Percentiles rank a stretch among this genome's conserved stretches.
Conservation (phyloP, 2,888 invertebrate species). For the Camponotus fellah region DNA sequence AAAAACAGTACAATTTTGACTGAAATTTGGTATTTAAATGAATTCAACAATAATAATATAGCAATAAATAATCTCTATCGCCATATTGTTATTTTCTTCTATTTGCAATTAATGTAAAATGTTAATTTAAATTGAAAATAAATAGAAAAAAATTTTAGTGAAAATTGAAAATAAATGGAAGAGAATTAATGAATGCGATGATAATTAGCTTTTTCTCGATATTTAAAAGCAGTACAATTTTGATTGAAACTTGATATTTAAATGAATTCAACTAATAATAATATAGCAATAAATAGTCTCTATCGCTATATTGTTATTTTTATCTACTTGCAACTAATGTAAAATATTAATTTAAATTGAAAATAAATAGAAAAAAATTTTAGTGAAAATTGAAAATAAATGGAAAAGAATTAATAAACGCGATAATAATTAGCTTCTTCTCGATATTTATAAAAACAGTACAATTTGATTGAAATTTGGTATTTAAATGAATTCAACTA, state of each 20-base stretch:
- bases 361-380: too few relatives aligned
- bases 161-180: not conserved
- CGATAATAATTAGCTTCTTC: slow-evolving; percentile 28
- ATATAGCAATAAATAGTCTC: not conserved
- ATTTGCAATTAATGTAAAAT: not conserved
- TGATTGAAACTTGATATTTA: not conserved
- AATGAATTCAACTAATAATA: not conserved
- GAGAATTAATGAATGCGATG: slow-evolving; percentile 11
- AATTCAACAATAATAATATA: not conserved
- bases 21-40: not conserved
- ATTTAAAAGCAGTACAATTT: not conserved
- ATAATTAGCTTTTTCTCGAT: slow-evolving; percentile 8
- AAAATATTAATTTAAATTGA: not conserved
- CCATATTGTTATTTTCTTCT: not conserved
- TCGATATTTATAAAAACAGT: not conserved
- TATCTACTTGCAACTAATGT: not conserved
- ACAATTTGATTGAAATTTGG: not conserved
- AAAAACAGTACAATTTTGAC: not conserved
- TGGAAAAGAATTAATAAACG: slow-evolving; percentile 10
- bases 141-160: too few relatives aligned
- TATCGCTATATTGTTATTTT: not conserved
- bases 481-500: not conserved
- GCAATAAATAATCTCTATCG: not conserved
- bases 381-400: not conserved
- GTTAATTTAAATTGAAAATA: not conserved